Conservation (phyloP, 1,140 invertebrate genomes). For the Pogonomyrmex barbatus region DNA sequence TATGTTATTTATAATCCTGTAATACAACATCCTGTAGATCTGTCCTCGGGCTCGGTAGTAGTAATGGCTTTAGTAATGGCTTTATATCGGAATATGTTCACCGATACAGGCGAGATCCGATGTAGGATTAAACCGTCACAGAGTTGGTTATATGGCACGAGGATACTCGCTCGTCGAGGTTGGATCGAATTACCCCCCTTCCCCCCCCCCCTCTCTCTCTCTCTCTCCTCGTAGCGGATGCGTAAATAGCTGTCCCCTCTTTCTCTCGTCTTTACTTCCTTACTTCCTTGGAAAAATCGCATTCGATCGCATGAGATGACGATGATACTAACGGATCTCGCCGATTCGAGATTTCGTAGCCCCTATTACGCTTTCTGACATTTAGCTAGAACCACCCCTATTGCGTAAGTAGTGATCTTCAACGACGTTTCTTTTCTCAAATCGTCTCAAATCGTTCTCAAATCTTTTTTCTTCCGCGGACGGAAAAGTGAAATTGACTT, state of each 20-base stretch:
- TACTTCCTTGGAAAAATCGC: conserved; percentile 54
- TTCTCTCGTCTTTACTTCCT: conserved; percentile 11
- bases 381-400: conserved; percentile 43
- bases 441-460: no score
- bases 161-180: conserved; percentile 23
- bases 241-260: conserved; percentile 38
- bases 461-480: background rate
- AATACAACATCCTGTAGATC: background rate
- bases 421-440: background rate
- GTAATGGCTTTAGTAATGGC: conserved; percentile 5
- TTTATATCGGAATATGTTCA: conserved; percentile 31
- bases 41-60: conserved; percentile 24
- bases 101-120: conserved; percentile 35
- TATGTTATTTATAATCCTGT: conserved; percentile 20
- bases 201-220: conserved; percentile 10
- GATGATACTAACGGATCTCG: conserved; percentile 50
- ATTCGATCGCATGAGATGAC: conserved; percentile 63
- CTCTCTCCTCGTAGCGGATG: background rate
- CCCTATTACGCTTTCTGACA: conserved; percentile 51
- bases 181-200: conserved; percentile 71
- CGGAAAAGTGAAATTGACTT: background rate
- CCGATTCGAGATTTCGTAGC: conserved; percentile 50
- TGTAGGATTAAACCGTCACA: conserved; percentile 65
- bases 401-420: conserved; percentile 31
- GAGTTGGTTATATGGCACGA: conserved; percentile 59